Evolutionary conservation across 92 coral and sea anemone genomes (phyloP).

Genomic region (Phenganax stokvisi): DNA sequence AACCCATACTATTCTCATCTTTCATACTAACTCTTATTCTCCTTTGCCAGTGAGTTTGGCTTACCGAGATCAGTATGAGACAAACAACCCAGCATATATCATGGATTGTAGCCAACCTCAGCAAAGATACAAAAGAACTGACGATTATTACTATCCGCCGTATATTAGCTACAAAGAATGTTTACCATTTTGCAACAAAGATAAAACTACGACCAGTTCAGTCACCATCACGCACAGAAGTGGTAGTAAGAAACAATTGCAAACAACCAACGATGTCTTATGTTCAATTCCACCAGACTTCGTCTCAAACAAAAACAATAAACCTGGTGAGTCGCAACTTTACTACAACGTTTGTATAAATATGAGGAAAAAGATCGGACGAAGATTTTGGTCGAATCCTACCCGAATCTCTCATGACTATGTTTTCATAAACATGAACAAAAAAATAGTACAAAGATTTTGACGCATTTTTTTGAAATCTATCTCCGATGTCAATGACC

Average conservation of each 20-base stretch:
- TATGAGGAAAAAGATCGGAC: no score
- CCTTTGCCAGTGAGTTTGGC: background rate
- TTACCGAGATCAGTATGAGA: background rate
- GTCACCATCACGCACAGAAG: background rate
- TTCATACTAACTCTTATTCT: background rate
- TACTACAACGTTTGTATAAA: no score
- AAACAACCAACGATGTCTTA: background rate
- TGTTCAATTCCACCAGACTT: background rate
- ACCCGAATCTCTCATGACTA: no score
- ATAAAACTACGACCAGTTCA: background rate
- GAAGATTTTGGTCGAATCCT: no score
- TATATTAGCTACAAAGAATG: background rate
- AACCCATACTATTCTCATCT: background rate
- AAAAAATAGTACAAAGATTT: no score
- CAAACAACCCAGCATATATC: slow-evolving; percentile 9
- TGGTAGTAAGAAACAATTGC: background rate
- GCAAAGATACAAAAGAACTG: background rate
- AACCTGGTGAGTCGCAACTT: background rate
- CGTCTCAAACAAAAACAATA: background rate
- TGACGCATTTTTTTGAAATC: no score
- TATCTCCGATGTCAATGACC: no score
- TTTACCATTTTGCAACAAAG: background rate
- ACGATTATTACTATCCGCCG: background rate
- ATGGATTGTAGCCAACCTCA: background rate
- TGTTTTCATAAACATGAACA: no score